Percentiles rank a stretch among this genome's conserved stretches.
Conservation (phyloP, 2,888 invertebrate species). For the Monochamus alternatus region DNA sequence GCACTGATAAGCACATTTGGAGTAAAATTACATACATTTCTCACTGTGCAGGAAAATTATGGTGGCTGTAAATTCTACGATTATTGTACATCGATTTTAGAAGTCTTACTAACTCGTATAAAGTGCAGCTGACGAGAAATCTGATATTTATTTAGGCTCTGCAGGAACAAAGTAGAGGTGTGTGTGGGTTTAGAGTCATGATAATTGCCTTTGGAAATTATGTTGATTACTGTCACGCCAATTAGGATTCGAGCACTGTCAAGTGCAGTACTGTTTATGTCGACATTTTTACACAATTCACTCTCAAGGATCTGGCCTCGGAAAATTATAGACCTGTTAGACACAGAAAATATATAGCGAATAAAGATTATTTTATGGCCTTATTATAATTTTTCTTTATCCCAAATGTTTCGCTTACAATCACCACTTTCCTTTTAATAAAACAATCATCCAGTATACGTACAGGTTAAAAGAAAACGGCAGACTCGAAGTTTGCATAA, state of each 20-base stretch:
- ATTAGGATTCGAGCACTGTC: constrained; percentile 9
- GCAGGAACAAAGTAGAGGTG: constrained; percentile 1
- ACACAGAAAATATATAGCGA: not conserved
- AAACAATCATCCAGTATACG: too few species aligned
- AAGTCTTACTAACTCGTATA: not conserved
- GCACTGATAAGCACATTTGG: too few species aligned
- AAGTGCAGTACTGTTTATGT: constrained; percentile 8
- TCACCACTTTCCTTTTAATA: too few species aligned
- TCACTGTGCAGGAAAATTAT: too few species aligned
- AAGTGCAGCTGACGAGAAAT: constrained; percentile 8
- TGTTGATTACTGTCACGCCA: constrained; percentile 14
- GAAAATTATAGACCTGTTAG: not conserved
- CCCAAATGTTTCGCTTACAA: too few species aligned
- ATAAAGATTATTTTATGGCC: not conserved
- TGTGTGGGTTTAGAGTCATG: constrained; percentile 7
- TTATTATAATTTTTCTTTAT: too few species aligned
- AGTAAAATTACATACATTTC: too few species aligned
- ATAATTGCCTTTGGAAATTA: constrained; percentile 14
- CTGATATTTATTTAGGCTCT: constrained; percentile 11
- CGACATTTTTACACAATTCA: constrained; percentile 5
- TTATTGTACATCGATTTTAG: not conserved
- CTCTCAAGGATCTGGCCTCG: not conserved
- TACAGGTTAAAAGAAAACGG: too few species aligned
- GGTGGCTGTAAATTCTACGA: too few species aligned
- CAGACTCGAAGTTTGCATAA: too few species aligned